Evolutionary conservation across 2,888 invertebrate species (phyloP), one percentile per base, ranked within the genome.

Genomic region (Eristalinus aeneus): DNA sequence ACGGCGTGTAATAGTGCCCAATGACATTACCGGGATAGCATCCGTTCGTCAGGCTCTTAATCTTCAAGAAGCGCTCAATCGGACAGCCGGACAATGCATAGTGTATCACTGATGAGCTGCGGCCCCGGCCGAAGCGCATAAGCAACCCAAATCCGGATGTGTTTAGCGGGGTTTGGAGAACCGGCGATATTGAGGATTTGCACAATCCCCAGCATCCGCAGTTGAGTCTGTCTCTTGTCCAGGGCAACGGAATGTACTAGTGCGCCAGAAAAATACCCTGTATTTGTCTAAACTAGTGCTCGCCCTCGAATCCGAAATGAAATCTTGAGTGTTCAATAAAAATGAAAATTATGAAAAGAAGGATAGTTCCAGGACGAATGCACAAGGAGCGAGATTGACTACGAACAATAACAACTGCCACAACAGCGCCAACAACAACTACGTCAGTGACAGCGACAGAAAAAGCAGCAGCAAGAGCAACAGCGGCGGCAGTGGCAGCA

Each of bases 331-430:
- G 73, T 74, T 77, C 82, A 86, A 82, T 86, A 81, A 65, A 65
- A 65, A 82, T 46, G 36, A n/a, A 74, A 61, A 61, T 31, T 31
- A 32, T 31, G 54, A 67, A 74, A 39, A 78, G 32, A 58, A 16
- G 58, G 23, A 61, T 9, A 58, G 54, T 67, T 77, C 58, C 72
- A 74, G 68, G 53, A 81, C 54, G 64, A 82, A 65, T 82, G 73
- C 86, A 82, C 77, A 82, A 82, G 69, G 65, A 86, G 60, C 82
- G 65, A 78, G 86, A 86, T 86, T 86, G 86, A 86, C 82, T 86
- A 67, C 71, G 77, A 86, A 86, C 86, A 82, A 86, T 86, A 82
- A 82, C 77, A 82, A 82, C 77, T 81, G 67, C 56, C 53, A 36
- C 71, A 76, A 67, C 71, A 76, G 54, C 75, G 39, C 27, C 2